These are phyloP conservation scores for Caenorhabditis sp. DNA, from an alignment of 2,888 invertebrate genomes.

Conservation along the genomic window DNA sequence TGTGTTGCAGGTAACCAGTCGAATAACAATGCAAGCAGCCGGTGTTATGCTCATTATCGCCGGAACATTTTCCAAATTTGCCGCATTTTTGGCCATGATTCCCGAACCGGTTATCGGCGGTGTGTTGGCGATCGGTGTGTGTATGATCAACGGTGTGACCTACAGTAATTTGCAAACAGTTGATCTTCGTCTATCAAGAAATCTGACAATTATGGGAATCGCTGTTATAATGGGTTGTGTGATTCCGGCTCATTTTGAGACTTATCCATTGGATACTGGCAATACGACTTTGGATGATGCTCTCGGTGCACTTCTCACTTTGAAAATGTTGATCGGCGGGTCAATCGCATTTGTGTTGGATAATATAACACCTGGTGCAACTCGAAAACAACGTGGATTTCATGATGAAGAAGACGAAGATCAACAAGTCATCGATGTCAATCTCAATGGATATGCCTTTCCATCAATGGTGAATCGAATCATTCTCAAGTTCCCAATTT, in stretches of 20 bases:
- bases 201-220: conserved; percentile 62
- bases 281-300: not conserved
- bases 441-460: conserved; percentile 26
- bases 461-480: conserved; percentile 31
- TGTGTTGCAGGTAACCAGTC: conserved; percentile 37
- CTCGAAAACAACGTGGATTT: conserved; percentile 30
- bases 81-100: conserved; percentile 62
- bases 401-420: conserved; percentile 9
- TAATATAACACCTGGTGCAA: conserved; percentile 28
- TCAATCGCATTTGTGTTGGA: conserved; percentile 72
- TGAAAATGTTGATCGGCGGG: conserved; percentile 71
- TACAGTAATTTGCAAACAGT: conserved; percentile 54
- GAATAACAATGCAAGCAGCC: conserved; percentile 64
- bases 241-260: conserved; percentile 52
- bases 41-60: conserved; percentile 48
- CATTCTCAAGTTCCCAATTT: conserved; percentile 10
- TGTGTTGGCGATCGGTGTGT: conserved; percentile 59
- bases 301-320: not conserved
- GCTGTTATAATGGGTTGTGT: conserved; percentile 57
- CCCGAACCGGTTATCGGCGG: conserved; percentile 65
- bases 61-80: conserved; percentile 53
- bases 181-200: conserved; percentile 48
- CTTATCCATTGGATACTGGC: conserved; percentile 45
- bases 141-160: conserved; percentile 61
- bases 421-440: conserved; percentile 5